phyloP scores from a whole-genome alignment of 1,140 invertebrate species.

The Teleogryllus occipitalis region DNA sequence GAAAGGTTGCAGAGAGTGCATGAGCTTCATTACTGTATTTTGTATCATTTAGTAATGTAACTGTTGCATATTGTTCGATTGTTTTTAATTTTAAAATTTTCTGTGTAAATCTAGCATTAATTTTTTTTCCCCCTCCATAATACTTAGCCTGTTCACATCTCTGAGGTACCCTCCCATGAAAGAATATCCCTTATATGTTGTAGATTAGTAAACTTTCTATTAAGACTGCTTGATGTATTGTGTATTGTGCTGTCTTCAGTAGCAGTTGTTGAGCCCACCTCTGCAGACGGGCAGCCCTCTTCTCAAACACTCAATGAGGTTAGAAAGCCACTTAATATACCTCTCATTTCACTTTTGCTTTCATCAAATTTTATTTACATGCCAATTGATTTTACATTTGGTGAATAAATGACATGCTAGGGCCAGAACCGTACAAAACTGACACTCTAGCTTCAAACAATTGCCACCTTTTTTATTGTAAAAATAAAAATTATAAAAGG shows the following conservation, averaged over 20 bases:
- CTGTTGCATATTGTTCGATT: too few species aligned
- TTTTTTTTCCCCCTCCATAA: too few species aligned
- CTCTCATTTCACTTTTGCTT: neutral
- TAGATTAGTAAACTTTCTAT: neutral
- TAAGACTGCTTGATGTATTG: constrained; percentile 15
- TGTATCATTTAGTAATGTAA: too few species aligned
- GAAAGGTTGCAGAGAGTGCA: too few species aligned
- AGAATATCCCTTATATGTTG: neutral
- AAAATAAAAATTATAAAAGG: neutral
- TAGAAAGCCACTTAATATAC: constrained; percentile 12
- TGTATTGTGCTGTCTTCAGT: constrained; percentile 19
- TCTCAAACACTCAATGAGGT: constrained; percentile 20
- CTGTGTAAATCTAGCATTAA: too few species aligned
- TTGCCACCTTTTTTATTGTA: neutral
- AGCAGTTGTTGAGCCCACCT: constrained; percentile 20
- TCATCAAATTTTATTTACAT: neutral
- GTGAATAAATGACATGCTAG: neutral
- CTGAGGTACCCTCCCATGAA: neutral
- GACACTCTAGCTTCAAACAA: neutral
- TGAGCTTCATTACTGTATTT: too few species aligned
- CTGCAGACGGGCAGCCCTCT: constrained; percentile 19
- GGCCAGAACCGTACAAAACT: too few species aligned
- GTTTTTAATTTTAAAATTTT: too few species aligned
- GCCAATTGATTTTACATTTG: too few species aligned
- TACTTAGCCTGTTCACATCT: neutral